These are phyloP conservation scores for Cyprinodon tularosa DNA, from an alignment of 2,113 vertebrate genomes.

Conservation along the genomic window DNA sequence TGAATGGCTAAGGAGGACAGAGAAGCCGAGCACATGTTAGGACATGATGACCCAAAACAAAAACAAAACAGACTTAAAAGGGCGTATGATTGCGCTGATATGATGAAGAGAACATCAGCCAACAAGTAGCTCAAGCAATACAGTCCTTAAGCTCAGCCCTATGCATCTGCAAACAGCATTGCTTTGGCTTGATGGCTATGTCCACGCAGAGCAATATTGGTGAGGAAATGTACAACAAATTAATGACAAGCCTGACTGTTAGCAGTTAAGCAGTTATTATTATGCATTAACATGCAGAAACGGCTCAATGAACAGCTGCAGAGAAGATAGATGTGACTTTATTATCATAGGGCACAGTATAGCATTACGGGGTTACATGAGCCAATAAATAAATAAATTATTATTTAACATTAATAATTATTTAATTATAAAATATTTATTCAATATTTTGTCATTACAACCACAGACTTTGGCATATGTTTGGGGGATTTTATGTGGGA, in stretches of 20 bases:
- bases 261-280: constrained; percentile 31
- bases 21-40: constrained; percentile 82
- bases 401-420: no score
- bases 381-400: background rate
- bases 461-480: background rate
- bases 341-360: constrained; percentile 12
- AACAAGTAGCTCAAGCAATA: constrained; percentile 69
- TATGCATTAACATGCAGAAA: constrained; percentile 17
- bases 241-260: constrained; percentile 43
- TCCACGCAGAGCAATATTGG: constrained; percentile 41
- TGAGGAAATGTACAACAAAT: constrained; percentile 36
- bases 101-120: constrained; percentile 53
- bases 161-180: constrained; percentile 38
- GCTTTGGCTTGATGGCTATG: constrained; percentile 62
- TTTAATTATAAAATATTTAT: background rate
- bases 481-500: background rate
- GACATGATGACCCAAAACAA: constrained; percentile 64
- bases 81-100: constrained; percentile 52
- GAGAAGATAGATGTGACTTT: constrained; percentile 22
- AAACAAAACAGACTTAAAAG: constrained; percentile 37
- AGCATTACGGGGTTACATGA: constrained; percentile 36
- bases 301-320: constrained; percentile 3
- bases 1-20: constrained; percentile 82
- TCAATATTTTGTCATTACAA: background rate
- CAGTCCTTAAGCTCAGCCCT: constrained; percentile 30